Base-by-base conservation (phyloP, 2,888 invertebrate genomes). In the Athalia cordata region DNA sequence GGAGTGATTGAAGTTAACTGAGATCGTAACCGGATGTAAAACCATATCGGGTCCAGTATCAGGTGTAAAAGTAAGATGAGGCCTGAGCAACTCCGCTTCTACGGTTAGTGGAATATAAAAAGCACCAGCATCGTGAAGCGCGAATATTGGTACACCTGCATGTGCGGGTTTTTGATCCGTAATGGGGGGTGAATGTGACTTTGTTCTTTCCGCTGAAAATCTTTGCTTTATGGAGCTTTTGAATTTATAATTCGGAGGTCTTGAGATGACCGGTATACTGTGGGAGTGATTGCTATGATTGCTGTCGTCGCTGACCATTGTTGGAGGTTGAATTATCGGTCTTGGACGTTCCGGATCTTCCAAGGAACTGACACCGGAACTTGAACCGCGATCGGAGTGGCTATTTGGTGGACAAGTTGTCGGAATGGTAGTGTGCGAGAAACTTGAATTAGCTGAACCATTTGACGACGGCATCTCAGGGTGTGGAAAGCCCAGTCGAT, bases 141-240 rank as follows among this genome's bases (percentile, higher is more conserved):
- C 97, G 90, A 98, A 98, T 59, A 97, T 95, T 0, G 98, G 98
- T 70, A 98, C 95, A 72, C 93, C 92, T 2, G 29, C 29, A 2
- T 29, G 29, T 81, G 93, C 91, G 13, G 84, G 7, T 83, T 79
- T 59, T 29, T 29, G 29, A 87, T 88, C 77, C 87, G 86, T 13
- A 77, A 77, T 29, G 5, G 83, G 77, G 5, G 87, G 84, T 0
- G 89, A 85, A 70, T 85, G 86, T 8, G 86, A 90, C 87, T 91
- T 92, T 81, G 91, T 90, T 84, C 91, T 90, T 81, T 92, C 92
- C n/a, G 91, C 90, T 76, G 91, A 91, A 79, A 98, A 98, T 79
- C 98, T 92, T 88, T 97, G 95, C 87, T 98, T 97, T 83, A 98
- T 98, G 87, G 95, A 96, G 86, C 96, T 98, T 91, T 98, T 98